These are phyloP conservation scores for Drosophila saltans DNA, from an alignment of 1,140 invertebrate genomes.

Conservation along the genomic window DNA sequence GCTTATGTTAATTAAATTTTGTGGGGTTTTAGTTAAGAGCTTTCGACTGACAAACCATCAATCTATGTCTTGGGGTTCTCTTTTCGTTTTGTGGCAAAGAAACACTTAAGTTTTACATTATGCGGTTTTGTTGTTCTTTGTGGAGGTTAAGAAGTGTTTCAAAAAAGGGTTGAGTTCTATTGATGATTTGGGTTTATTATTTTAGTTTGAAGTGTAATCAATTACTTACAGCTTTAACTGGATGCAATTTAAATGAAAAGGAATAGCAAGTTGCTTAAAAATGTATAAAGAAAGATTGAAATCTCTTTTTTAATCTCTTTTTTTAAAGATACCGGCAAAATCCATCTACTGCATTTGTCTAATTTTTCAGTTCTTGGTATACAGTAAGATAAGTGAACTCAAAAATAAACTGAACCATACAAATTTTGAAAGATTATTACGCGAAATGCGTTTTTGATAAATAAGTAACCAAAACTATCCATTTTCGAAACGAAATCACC, in stretches of 20 bases:
- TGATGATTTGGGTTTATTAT: constrained; percentile 47
- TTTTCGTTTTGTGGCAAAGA: constrained; percentile 14
- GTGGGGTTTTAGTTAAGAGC: constrained; percentile 32
- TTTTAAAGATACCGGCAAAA: too few species aligned
- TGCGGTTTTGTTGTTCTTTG: constrained; percentile 9
- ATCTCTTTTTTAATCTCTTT: too few species aligned
- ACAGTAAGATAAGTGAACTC: too few species aligned
- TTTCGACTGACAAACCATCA: constrained; percentile 62
- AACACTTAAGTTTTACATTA: constrained; percentile 21
- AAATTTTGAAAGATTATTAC: too few species aligned
- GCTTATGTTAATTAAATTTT: constrained; percentile 80
- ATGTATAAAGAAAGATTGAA: background rate
- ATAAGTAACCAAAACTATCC: too few species aligned
- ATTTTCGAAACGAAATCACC: background rate
- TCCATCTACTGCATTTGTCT: too few species aligned
- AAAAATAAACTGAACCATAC: too few species aligned
- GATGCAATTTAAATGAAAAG: constrained; percentile 10
- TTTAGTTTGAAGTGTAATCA: constrained; percentile 47
- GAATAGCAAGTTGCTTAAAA: background rate
- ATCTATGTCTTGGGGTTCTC: constrained; percentile 29
- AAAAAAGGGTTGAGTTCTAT: constrained; percentile 56
- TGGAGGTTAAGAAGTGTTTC: constrained; percentile 16
- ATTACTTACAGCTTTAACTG: constrained; percentile 32
- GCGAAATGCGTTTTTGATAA: too few species aligned
- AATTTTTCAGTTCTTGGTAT: too few species aligned